Evolutionary conservation across 2,113 vertebrate species (phyloP), one percentile per base, ranked within the genome.

Genomic region (Alectura lathami): DNA sequence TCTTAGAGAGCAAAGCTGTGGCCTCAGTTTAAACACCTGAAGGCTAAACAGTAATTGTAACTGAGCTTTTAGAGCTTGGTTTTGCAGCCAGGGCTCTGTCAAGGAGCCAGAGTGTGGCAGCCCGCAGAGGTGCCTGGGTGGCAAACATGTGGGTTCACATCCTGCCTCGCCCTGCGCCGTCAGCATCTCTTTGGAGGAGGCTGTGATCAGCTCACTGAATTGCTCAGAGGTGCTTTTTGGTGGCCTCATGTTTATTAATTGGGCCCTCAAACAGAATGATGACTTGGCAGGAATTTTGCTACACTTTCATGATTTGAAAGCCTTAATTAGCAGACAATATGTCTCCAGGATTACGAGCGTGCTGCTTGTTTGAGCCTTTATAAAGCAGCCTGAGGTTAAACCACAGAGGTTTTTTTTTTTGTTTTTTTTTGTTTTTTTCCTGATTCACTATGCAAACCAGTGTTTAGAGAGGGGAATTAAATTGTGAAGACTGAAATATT

Each of bases 221-320:
- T 79, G 66, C 96, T 86, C 90, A 51, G 75, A 90, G 87, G 64
- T 72, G 45, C 56, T 24, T 95, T 90, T 93, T 78, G 91, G 68
- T 96, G 80, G 93, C 68, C 80, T 91, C 36, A 32, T 91, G 38
- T 86, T 94, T 91, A 83, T 94, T 93, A 86, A 96, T 86, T 24
- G 53, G 45, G 40, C 51, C 69, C 56, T 94, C 72, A 87, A 89
- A 91, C 78, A 81, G 54, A 86, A 36, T 78, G 83, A 90, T 94
- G 90, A 90, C 51, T 91, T 86, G 86, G 88, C 60, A 91, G 73
- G 88, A 93, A 81, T 91, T 83, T 45, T 86, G 57, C 83, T 82
- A 9, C 0, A 1, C 60, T 91, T 91, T 78, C 0, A 4, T 90
- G 69, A 69, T 82, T 86, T 56, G 66, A 57, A 95, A 88, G 38